Percentiles rank a stretch among this genome's conserved stretches.
Conservation (phyloP, 2,888 invertebrate genomes). For the Sesamia inferens region DNA sequence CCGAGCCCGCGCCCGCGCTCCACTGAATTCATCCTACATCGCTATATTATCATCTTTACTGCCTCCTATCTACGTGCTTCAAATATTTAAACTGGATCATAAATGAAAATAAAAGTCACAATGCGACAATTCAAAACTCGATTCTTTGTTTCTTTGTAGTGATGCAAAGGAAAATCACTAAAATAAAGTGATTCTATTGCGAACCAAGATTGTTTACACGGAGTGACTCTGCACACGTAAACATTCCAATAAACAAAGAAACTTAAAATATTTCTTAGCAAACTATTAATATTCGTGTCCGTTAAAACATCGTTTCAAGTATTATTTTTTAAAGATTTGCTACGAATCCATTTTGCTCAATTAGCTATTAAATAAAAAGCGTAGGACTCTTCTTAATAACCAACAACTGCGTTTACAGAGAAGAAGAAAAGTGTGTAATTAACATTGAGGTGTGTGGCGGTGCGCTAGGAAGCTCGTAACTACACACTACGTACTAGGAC, state of each 20-base stretch:
- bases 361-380: slow-evolving; percentile 42
- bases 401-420: slow-evolving; percentile 46
- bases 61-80: slow-evolving; percentile 58
- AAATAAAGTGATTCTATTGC: slow-evolving; percentile 21
- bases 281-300: not conserved
- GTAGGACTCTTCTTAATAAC: slow-evolving; percentile 25
- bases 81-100: slow-evolving; percentile 56
- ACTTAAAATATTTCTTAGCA: not conserved
- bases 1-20: slow-evolving; percentile 65
- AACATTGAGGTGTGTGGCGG: slow-evolving; percentile 28
- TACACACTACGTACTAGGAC: slow-evolving; percentile 32
- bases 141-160: slow-evolving; percentile 16
- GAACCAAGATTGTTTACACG: slow-evolving; percentile 3
- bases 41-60: slow-evolving; percentile 68
- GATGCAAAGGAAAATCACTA: slow-evolving; percentile 6
- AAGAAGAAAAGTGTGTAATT: slow-evolving; percentile 60
- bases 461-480: slow-evolving; percentile 47
- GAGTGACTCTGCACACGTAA: not conserved
- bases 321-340: slow-evolving; percentile 2
- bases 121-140: slow-evolving; percentile 26
- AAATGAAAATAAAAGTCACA: slow-evolving; percentile 49
- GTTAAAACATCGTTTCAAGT: not conserved
- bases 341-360: slow-evolving; percentile 26
- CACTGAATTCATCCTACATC: slow-evolving; percentile 74
- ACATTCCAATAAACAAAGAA: slow-evolving; percentile 2